Evolutionary conservation across 2,888 invertebrate genomes (phyloP), one percentile per base, ranked within the genome.

Genomic region (Prosapia bicincta): DNA sequence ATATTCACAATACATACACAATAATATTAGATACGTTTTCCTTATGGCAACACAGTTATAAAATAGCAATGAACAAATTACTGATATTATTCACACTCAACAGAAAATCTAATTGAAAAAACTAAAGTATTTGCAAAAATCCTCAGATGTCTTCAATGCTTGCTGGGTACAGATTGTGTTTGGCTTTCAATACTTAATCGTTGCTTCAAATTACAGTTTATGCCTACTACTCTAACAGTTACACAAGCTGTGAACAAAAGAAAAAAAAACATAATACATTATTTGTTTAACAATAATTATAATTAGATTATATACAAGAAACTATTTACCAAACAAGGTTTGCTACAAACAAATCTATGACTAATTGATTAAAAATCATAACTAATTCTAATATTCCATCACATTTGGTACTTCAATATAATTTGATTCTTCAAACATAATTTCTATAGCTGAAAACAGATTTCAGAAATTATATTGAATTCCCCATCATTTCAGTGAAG

Each of bases 91-190:
- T 74, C 69, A 74, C 69, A 74, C 67, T 69, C 38, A 74, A 69
- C 74, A 43, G 69, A 66, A 71, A 24, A 74, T 74, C 74, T 74
- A 74, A 69, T 74, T 65, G 26, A 78, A 74, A n/a, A 78, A 80
- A 79, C 78, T 78, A 80, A 80, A 80, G 43, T 76, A 69, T 71
- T 77, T 78, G 72, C 32, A 88, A 89, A n/a, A 88, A 90, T 92
- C 91, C 91, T 92, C 92, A 92, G 92, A 92, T 92, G 92, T 92
- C 92, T 91, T 92, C 92, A 93, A 92, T 93, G 92, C 92, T 92
- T 92, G 92, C 92, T 92, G 92, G 90, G 90, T 92, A 90, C 90
- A 90, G 88, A 88, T 91, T 81, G 80, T 81, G 81, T 81, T 80
- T 79, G 76, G 77, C 76, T 79, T 79, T 77, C 74, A 77, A 77